phyloP scores from a whole-genome alignment of 1,140 invertebrate genomes.

The Drosophila albomicans region DNA sequence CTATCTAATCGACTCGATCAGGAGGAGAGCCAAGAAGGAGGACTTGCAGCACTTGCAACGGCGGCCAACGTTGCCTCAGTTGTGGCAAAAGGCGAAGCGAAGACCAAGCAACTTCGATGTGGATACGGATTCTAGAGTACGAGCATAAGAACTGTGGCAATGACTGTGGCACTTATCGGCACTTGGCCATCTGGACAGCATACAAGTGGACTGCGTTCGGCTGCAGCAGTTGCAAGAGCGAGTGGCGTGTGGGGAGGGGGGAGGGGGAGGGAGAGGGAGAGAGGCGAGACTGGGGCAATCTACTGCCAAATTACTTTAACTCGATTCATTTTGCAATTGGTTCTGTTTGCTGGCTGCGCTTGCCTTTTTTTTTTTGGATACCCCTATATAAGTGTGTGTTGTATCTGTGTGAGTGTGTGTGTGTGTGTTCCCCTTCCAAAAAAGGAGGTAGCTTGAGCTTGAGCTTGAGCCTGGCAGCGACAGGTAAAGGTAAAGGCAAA shows the following conservation, averaged over 20 bases:
- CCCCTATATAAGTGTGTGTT: not conserved
- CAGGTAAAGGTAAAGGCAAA: conserved; percentile 55
- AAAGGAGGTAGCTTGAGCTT: not conserved
- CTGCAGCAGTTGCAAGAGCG: not conserved
- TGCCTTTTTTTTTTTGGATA: not conserved
- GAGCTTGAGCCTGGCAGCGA: conserved; percentile 58
- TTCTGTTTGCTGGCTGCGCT: conserved; percentile 21
- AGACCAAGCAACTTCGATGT: not conserved
- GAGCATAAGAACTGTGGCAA: not conserved
- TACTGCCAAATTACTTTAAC: conserved; percentile 77
- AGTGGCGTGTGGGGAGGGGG: not conserved
- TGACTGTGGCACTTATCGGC: conserved; percentile 53
- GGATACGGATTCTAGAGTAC: conserved; percentile 2
- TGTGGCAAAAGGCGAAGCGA: not conserved
- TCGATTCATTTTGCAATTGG: conserved; percentile 79
- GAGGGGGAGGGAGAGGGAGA: no score
- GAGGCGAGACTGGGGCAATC: conserved; percentile 45
- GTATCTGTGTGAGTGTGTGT: not conserved
- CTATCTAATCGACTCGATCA: not conserved
- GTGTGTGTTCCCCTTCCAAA: conserved; percentile 1
- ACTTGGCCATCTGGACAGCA: conserved; percentile 50
- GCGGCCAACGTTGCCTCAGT: not conserved
- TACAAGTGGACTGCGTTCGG: conserved; percentile 3
- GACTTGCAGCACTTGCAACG: not conserved
- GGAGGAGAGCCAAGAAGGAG: not conserved